Conservation (phyloP, 2,888 invertebrate species). For the Rotaria socialis region DNA sequence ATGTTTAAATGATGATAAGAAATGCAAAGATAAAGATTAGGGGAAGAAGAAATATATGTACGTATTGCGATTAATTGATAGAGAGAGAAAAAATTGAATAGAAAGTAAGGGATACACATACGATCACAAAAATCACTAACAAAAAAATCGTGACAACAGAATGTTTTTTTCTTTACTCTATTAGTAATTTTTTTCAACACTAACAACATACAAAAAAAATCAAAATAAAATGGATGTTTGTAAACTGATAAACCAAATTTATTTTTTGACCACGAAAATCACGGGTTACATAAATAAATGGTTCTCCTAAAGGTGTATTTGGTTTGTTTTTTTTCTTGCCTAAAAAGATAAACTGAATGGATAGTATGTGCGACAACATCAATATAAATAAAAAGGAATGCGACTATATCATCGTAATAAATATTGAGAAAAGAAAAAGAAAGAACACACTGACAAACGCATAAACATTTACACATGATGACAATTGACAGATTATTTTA, state of each 20-base stretch:
- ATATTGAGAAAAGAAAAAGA: constrained; percentile 37
- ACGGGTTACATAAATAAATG: constrained; percentile 27
- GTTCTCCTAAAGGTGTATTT: neutral
- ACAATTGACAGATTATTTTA: constrained; percentile 19
- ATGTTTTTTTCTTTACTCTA: neutral
- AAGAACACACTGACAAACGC: constrained; percentile 23
- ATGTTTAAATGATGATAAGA: constrained; percentile 25
- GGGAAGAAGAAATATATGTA: neutral
- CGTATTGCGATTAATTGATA: neutral
- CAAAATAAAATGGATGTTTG: neutral
- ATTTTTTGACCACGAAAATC: neutral
- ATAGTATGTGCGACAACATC: constrained; percentile 2
- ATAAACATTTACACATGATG: constrained; percentile 23
- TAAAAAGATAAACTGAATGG: constrained; percentile 1
- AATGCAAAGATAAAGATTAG: neutral
- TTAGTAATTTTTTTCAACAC: neutral
- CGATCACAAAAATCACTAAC: constrained; percentile 29
- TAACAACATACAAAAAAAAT: neutral
- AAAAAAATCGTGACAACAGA: constrained; percentile 7
- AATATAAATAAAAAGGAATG: constrained; percentile 26
- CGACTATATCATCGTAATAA: constrained; percentile 26
- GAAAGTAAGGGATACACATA: neutral
- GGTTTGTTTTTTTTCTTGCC: neutral
- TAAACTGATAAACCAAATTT: neutral
- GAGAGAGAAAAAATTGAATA: neutral